phyloP scores from a whole-genome alignment of 2,113 vertebrate species.

The Gymnarchus niloticus region DNA sequence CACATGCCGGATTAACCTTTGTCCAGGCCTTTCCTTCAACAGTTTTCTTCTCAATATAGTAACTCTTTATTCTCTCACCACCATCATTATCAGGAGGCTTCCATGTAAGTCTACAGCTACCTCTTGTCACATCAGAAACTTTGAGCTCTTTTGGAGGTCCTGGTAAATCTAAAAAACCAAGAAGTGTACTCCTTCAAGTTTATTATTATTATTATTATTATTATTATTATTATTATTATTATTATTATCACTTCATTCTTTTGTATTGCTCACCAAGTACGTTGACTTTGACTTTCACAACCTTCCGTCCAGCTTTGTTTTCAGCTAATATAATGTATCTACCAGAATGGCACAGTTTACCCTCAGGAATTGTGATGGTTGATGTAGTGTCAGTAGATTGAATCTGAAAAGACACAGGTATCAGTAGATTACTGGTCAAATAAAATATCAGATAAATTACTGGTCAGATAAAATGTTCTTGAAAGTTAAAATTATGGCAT shows the following conservation, averaged over 20 bases:
- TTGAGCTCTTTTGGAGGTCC: constrained; percentile 87
- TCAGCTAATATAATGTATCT: constrained; percentile 88
- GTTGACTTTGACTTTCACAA: constrained; percentile 77
- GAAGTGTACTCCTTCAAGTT: no score
- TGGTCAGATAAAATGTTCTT: not conserved
- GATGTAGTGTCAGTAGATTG: constrained; percentile 77
- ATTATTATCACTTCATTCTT: not conserved
- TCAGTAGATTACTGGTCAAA: constrained; percentile 8
- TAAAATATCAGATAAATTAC: not conserved
- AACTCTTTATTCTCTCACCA: constrained; percentile 90
- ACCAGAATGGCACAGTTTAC: constrained; percentile 81
- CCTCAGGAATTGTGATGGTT: constrained; percentile 69
- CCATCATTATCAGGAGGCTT: constrained; percentile 89
- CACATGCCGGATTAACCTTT: constrained; percentile 85
- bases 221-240: not conserved
- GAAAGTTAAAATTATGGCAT: not conserved
- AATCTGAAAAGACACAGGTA: constrained; percentile 63
- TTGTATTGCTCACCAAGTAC: constrained; percentile 74
- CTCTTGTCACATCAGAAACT: constrained; percentile 85
- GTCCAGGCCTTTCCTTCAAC: constrained; percentile 92
- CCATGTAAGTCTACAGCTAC: constrained; percentile 89
- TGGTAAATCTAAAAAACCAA: constrained; percentile 78
- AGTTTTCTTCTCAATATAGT: constrained; percentile 89
- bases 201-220: not conserved
- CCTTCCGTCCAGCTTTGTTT: constrained; percentile 89